Conservation (phyloP, 2,113 vertebrate species). For the Sapajus apella region DNA sequence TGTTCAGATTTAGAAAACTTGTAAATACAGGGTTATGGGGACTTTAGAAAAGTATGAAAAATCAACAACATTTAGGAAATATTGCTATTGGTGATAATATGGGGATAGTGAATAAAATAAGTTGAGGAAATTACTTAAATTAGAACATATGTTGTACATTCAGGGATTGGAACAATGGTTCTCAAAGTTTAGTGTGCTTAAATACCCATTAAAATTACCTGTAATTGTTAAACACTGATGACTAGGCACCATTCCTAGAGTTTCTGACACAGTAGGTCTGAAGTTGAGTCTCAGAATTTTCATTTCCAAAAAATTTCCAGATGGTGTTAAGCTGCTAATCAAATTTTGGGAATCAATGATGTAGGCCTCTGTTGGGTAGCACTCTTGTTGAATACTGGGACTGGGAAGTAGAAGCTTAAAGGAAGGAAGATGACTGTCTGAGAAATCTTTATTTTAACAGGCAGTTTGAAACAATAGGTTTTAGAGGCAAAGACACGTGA, state of each 20-base stretch:
- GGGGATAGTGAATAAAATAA: background rate
- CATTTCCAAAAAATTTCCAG: background rate
- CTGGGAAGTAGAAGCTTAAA: background rate
- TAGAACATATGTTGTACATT: background rate
- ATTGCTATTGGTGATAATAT: background rate
- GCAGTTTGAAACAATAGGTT: background rate
- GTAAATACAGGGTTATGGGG: background rate
- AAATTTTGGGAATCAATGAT: background rate
- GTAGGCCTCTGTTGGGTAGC: background rate
- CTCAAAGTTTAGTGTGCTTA: background rate
- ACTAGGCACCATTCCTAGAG: background rate
- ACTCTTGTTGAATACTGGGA: background rate
- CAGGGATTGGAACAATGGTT: background rate
- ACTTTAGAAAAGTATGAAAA: background rate
- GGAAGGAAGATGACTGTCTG: background rate
- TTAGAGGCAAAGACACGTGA: background rate
- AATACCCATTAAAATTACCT: background rate
- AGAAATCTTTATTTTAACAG: background rate
- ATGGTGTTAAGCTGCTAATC: background rate
- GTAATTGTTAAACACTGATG: background rate
- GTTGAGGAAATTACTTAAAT: background rate
- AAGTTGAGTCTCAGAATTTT: background rate
- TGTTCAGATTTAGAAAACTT: background rate
- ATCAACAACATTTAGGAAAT: background rate
- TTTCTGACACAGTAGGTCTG: background rate